Conservation (phyloP, 2,113 vertebrate genomes). For the Ciconia boyciana region DNA sequence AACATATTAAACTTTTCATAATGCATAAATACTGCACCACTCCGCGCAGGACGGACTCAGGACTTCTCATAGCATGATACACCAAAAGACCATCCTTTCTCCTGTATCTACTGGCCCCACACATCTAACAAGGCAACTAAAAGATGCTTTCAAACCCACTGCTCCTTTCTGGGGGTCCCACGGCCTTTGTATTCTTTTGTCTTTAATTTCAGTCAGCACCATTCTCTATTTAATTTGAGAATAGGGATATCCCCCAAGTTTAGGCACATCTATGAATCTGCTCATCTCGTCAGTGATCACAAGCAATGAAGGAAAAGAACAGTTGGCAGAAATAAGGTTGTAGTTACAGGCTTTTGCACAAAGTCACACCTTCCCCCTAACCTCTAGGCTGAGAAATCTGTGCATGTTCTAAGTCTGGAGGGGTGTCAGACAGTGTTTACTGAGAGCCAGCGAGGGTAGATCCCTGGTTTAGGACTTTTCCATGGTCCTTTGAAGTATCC, state of each 20-base stretch:
- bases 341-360: neutral
- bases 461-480: neutral
- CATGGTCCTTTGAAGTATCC: neutral
- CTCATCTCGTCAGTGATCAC: neutral
- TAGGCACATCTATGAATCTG: neutral
- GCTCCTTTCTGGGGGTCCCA: neutral
- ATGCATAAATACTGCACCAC: fast-evolving
- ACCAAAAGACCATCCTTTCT: neutral
- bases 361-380: neutral
- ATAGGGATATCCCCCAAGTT: neutral
- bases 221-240: neutral
- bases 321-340: neutral
- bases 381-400: neutral
- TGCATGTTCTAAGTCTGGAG: neutral
- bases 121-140: neutral
- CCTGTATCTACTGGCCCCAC: neutral
- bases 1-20: neutral
- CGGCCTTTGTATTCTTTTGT: neutral
- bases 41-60: neutral
- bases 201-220: neutral
- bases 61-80: neutral
- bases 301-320: neutral
- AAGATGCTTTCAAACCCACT: neutral
- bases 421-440: neutral
- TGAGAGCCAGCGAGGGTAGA: neutral